These are phyloP conservation scores for chimpanzee (Pan troglodytes) DNA, from an alignment of 2,113 vertebrate genomes.

Conservation along the genomic window NHGRI_mPanTro3-v2.1_pri NC_072404.2:87440501-87441000, in stretches of 20 bases:
- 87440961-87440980: neutral
- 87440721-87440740: neutral
- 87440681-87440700: neutral
- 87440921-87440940: neutral
- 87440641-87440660: constrained; percentile 10
- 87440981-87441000: neutral
- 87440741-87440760: neutral
- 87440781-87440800: neutral
- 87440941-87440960: neutral
- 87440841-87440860: neutral
- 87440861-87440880: neutral
- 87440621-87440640: constrained; percentile 35
- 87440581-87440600: constrained; percentile 57
- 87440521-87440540: constrained; percentile 33
- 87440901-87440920: neutral
- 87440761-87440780: neutral
- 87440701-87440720: neutral
- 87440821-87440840: neutral
- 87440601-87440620: constrained; percentile 42
- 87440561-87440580: constrained; percentile 50
- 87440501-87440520: neutral
- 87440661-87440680: neutral
- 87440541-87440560: constrained; percentile 32
- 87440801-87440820: neutral
- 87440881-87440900: neutral